Conservation (phyloP, 92 coral and sea anemone genomes). For the Pocillopora grandis region DNA sequence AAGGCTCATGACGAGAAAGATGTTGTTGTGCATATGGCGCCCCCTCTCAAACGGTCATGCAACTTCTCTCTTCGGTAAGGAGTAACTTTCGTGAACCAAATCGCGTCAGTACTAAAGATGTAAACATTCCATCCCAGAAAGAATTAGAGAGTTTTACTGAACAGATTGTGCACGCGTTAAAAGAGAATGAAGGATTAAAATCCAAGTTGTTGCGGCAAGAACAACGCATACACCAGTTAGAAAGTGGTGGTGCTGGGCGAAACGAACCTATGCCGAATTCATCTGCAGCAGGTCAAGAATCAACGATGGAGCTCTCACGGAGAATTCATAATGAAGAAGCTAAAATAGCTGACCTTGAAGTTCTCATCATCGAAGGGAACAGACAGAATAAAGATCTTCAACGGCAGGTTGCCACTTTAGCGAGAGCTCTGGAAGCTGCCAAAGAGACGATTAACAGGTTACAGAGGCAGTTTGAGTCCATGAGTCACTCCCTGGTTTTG, state of each 20-base stretch:
- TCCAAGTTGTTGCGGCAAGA: conserved; percentile 20
- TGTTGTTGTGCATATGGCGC: background rate
- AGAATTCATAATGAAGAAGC: conserved; percentile 43
- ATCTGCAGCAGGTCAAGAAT: conserved; percentile 11
- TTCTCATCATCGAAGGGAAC: conserved; percentile 42
- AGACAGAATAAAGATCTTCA: conserved; percentile 37
- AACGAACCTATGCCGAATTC: background rate
- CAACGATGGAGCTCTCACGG: conserved; percentile 36
- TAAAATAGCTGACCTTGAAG: conserved; percentile 44
- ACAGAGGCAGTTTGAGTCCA: conserved; percentile 51
- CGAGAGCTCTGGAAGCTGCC: conserved; percentile 26
- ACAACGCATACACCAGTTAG: conserved; percentile 19
- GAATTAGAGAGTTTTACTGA: conserved; percentile 13
- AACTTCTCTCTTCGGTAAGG: conserved; percentile 12
- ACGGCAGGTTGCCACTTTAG: conserved; percentile 26
- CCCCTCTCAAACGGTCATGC: conserved; percentile 27
- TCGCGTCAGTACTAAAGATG: background rate
- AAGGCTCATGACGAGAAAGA: conserved; percentile 12
- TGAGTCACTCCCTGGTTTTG: conserved; percentile 31
- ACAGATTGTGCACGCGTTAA: conserved; percentile 7
- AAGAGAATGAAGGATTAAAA: conserved; percentile 37
- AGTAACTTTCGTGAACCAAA: background rate
- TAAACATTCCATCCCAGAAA: background rate
- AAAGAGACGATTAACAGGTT: conserved; percentile 14
- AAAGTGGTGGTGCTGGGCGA: conserved; percentile 4